A percentile compares a stretch with the other conserved stretches of the same genome.
Conservation (phyloP, 2,113 vertebrate species). For the Redunca redunca region DNA sequence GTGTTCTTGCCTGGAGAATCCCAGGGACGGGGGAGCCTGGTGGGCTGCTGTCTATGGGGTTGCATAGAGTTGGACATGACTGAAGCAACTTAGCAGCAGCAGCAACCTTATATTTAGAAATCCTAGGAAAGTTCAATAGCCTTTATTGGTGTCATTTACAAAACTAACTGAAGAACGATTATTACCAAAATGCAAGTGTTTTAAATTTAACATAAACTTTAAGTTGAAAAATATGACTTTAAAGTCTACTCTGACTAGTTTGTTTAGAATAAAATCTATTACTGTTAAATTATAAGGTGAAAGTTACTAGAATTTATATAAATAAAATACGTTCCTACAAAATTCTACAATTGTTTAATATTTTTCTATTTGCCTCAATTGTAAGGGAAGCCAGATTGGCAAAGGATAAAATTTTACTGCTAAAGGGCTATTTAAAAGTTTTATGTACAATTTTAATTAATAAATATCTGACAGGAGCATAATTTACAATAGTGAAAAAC, state of each 20-base stretch:
- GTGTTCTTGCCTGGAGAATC: too few relatives aligned
- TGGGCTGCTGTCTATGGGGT: too few relatives aligned
- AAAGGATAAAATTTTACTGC: neutral
- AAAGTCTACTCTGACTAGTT: neutral
- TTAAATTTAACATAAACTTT: constrained; percentile 25
- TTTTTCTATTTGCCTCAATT: neutral
- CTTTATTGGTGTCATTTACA: neutral
- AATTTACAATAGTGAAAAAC: neutral
- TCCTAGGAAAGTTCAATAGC: neutral
- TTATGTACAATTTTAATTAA: neutral
- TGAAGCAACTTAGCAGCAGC: too few relatives aligned
- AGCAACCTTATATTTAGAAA: constrained; percentile 16
- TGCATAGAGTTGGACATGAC: too few relatives aligned
- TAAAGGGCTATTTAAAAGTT: neutral
- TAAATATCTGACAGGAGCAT: neutral
- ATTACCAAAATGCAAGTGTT: neutral
- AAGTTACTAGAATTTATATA: neutral
- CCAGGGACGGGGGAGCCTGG: too few relatives aligned
- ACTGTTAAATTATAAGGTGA: neutral
- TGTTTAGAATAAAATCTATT: neutral
- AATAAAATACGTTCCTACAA: neutral
- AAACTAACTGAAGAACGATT: neutral
- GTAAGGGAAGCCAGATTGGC: neutral
- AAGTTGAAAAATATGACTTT: neutral
- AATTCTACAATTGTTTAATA: neutral